Evolutionary conservation across 2,888 invertebrate genomes (phyloP), one percentile per base, ranked within the genome.

Genomic region (Folsomia manolachei): DNA sequence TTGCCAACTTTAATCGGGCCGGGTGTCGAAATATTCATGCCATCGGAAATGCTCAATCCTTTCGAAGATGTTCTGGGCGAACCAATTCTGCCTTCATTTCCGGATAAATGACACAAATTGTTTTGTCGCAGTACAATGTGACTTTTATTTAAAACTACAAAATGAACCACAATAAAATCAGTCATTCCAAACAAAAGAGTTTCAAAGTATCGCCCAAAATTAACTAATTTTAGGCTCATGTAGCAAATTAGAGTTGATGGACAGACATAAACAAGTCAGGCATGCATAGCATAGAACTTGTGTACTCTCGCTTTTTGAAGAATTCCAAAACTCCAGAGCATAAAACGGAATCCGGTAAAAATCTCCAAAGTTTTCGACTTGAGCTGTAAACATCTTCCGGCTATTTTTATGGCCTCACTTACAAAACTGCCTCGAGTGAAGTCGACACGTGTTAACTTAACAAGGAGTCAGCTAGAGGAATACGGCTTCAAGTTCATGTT

Each of bases 1-100:
- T 27, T 4, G 65, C 65, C 27, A 65, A 27, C 51, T 65, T 65
- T 21, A 27, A 65, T n/a, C 4, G 2, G 9, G 19, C 18, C 14
- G 9, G 19, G 2, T 65, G 65, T 23, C 18, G 65, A 65, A 65
- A 27, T n/a, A 23, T 65, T 4, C 27, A 11, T 65, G 65, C 39
- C n/a, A 65, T 65, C 65, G 27, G 39, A 24, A 27, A 39, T 14
- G 23, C 27, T 9, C 2, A 27, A 19, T 65, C 65, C 14, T 65
- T 65, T 19, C n/a, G 65, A 14, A 2, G 19, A 65, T 27, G 27
- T 24, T 63, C 25, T 63, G 63, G 63, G 24, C 11, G 23, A 63
- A 63, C 23, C 60, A 39, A 39, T 14, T 39, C 39, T 39, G 39
- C 39, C 39, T 39, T 39, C 39, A 39, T 39, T 39, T 39, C 39